phyloP scores from a whole-genome alignment of 2,113 vertebrate genomes.

The Ophiodon elongatus region DNA sequence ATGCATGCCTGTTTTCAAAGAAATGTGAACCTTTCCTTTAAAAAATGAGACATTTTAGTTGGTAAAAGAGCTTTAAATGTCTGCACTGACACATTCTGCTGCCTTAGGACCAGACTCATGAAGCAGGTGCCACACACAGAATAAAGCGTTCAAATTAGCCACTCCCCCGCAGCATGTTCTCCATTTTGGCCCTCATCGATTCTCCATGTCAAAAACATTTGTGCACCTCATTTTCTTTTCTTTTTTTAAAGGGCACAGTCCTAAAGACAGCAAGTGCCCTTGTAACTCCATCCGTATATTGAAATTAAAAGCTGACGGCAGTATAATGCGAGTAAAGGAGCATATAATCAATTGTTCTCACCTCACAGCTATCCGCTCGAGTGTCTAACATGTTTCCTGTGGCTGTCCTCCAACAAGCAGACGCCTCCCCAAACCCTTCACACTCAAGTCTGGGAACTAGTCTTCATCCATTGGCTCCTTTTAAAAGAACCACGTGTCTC shows the following conservation, averaged over 20 bases:
- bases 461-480: not conserved
- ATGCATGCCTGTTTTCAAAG: not conserved
- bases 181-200: constrained; percentile 9
- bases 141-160: not conserved
- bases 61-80: no score
- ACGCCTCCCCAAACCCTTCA: not conserved
- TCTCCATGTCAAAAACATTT: constrained; percentile 64
- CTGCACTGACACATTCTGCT: not conserved
- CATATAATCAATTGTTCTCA: constrained; percentile 1
- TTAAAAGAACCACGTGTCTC: not conserved
- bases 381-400: not conserved
- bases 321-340: not conserved
- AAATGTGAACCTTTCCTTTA: not conserved
- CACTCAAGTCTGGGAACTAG: not conserved
- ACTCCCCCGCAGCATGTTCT: not conserved
- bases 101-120: not conserved
- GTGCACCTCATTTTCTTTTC: not conserved
- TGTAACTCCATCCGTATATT: not conserved
- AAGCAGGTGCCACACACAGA: not conserved
- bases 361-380: constrained; percentile 12
- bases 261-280: not conserved
- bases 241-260: not conserved
- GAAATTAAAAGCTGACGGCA: not conserved
- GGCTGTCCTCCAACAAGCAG: constrained; percentile 9
- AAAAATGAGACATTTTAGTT: not conserved